These are phyloP conservation scores for Diplodus puntazzo DNA, from an alignment of 2,797 vertebrate species.

Conservation along the genomic window DNA sequence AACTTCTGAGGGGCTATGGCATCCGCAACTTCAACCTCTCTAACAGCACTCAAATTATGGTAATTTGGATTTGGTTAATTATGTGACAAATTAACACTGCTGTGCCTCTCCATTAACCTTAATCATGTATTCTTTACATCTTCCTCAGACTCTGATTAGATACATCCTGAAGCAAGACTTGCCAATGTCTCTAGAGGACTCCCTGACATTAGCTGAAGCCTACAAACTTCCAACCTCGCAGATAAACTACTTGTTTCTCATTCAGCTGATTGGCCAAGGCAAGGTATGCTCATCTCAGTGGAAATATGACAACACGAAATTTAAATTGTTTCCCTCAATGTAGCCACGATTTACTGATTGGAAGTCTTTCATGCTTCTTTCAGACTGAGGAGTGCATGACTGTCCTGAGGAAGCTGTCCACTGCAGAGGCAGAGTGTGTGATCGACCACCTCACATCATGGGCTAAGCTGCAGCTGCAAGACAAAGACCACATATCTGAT, in stretches of 20 bases:
- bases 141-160: conserved; percentile 88
- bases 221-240: conserved; percentile 89
- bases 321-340: background rate
- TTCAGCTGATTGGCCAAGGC: conserved; percentile 87
- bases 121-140: background rate
- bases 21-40: conserved; percentile 93
- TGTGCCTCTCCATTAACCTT: background rate
- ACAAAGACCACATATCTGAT: conserved; percentile 85
- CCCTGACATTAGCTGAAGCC: conserved; percentile 89
- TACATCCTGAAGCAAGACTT: conserved; percentile 94
- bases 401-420: conserved; percentile 86
- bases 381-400: conserved; percentile 89
- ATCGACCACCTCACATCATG: conserved; percentile 89
- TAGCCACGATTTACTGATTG: background rate
- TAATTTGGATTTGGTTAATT: conserved; percentile 47
- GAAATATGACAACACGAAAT: background rate
- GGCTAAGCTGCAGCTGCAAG: conserved; percentile 88
- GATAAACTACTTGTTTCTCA: conserved; percentile 88
- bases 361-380: conserved; percentile 26
- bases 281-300: conserved; percentile 80
- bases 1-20: conserved; percentile 92
- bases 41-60: conserved; percentile 91
- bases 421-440: conserved; percentile 85
- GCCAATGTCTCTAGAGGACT: conserved; percentile 90
- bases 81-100: background rate